Percentiles rank a stretch among this genome's conserved stretches.
phyloP scores from a whole-genome alignment of 2,888 invertebrate species.

The Hydropsyche betteni region DNA sequence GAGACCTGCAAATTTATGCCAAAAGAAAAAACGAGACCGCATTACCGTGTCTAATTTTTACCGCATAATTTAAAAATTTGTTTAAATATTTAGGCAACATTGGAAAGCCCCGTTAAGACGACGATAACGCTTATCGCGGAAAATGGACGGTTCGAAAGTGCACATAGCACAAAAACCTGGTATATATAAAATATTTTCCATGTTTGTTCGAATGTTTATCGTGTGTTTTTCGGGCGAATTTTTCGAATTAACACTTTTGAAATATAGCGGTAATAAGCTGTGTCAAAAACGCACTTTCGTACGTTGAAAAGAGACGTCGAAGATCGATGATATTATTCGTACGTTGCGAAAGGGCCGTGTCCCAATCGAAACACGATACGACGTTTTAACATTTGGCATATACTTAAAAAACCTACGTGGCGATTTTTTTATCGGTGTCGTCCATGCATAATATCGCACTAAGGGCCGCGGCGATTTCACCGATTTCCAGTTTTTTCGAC shows the following conservation, averaged over 20 bases:
- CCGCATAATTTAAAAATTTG: too few species aligned
- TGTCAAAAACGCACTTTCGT: too few species aligned
- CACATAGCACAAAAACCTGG: not conserved
- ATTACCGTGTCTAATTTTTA: too few species aligned
- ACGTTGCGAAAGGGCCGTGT: conserved; percentile 6
- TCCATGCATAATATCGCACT: conserved; percentile 3
- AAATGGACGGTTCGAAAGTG: not conserved
- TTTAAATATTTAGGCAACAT: too few species aligned
- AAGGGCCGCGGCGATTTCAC: conserved; percentile 2
- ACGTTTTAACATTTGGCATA: conserved; percentile 17
- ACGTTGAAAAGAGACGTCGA: too few species aligned
- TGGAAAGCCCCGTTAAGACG: conserved; percentile 8
- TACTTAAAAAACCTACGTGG: conserved; percentile 8
- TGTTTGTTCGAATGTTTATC: conserved; percentile 15
- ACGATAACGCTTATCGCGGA: conserved; percentile 21
- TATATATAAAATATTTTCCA: not conserved
- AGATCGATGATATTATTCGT: not conserved
- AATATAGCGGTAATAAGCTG: not conserved
- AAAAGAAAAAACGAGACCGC: not conserved
- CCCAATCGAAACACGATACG: conserved; percentile 18
- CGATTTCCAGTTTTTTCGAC: conserved; percentile 11
- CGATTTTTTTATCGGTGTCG: conserved; percentile 5
- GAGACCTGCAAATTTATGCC: conserved; percentile 13
- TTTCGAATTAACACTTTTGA: conserved; percentile 17
- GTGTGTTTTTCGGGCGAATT: not conserved